Percentiles rank a stretch among this genome's conserved stretches.
phyloP scores from a whole-genome alignment of 92 coral and sea anemone species.

The Muricea muricata region DNA sequence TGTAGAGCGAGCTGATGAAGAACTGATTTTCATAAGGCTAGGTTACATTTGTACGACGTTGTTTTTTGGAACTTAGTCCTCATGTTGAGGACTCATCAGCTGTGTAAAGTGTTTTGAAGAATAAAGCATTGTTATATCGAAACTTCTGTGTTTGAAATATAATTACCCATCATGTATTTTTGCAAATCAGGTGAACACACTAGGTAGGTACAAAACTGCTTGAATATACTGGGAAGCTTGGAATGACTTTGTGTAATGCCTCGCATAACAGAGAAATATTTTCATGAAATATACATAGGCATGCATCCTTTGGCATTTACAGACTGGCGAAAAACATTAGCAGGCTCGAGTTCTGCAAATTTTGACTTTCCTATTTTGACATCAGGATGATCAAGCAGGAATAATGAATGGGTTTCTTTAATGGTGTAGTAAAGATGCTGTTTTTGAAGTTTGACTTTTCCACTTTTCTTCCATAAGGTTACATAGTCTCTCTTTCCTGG shows the following conservation, averaged over 20 bases:
- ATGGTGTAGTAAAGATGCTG: slow-evolving; percentile 56
- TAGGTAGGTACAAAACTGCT: slow-evolving; percentile 54
- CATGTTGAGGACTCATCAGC: no score
- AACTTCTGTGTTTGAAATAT: no score
- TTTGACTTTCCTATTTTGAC: slow-evolving; percentile 58
- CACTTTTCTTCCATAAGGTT: slow-evolving; percentile 53
- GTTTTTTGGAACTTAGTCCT: no score
- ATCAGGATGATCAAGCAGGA: slow-evolving; percentile 62
- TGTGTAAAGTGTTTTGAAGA: no score
- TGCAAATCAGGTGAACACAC: slow-evolving; percentile 65
- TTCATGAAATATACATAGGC: slow-evolving; percentile 60
- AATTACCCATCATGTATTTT: slow-evolving; percentile 73
- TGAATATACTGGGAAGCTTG: slow-evolving; percentile 59
- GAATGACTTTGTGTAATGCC: slow-evolving; percentile 58
- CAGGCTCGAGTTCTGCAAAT: slow-evolving; percentile 64
- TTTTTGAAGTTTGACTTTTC: slow-evolving; percentile 67
- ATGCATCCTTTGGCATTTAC: slow-evolving; percentile 64
- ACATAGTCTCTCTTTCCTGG: slow-evolving; percentile 60
- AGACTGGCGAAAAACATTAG: slow-evolving; percentile 65
- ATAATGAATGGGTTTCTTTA: slow-evolving; percentile 65
- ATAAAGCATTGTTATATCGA: no score
- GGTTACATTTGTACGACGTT: no score
- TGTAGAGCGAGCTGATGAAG: background rate
- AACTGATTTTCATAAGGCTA: no score
- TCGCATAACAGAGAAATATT: slow-evolving; percentile 50